Evolutionary conservation across 2,113 vertebrate genomes (phyloP), one percentile per base, ranked within the genome.

Genomic region (Pseudorhombus dupliciocellatus): DNA sequence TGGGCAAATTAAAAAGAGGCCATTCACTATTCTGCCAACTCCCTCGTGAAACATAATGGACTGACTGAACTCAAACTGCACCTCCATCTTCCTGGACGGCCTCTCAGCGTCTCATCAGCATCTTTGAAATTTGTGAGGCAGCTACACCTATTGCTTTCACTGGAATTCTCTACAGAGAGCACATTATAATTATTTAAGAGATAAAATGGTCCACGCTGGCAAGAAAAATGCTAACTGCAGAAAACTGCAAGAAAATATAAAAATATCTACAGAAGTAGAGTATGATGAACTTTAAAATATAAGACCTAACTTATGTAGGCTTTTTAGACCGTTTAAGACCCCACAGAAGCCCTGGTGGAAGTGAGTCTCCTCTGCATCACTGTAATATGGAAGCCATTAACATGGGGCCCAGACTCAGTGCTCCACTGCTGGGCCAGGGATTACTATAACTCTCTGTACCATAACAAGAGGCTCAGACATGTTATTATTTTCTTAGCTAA

Each of bases 301-400:
- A n/a, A 28, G 26, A 28, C 26, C 26, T 28, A 28, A 2, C 26
- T 28, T 3, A 28, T n/a, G n/a, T n/a, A n/a, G n/a, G n/a, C n/a
- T n/a, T 28, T 28, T 28, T 2, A 28, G 26, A 28, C 26, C 26
- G 2, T 28, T 28, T 28, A 28, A 31, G 30, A 31, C 30, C 30
- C 5, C 7, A 31, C 5, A 31, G 30, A 31, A 31, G 6, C 30
- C 30, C 30, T 31, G 5, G 30, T 31, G 30, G 7, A 1, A 8
- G 30, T 31, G 30, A 31, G 30, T 31, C 12, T 37, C 34, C 34
- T 37, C 34, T 37, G 34, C 11, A 31, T 70, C 30, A 25, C 0
- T 44, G 14, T 28, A 80, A 73, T 54, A 61, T 75, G 70, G 58
- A 56, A 74, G 46, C 25, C 30, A 61, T 74, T 77, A 80, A 25